Evolutionary conservation across 2,797 vertebrate species (phyloP), one percentile per base, ranked within the genome.

Genomic region (Heterohyrax brucei): DNA sequence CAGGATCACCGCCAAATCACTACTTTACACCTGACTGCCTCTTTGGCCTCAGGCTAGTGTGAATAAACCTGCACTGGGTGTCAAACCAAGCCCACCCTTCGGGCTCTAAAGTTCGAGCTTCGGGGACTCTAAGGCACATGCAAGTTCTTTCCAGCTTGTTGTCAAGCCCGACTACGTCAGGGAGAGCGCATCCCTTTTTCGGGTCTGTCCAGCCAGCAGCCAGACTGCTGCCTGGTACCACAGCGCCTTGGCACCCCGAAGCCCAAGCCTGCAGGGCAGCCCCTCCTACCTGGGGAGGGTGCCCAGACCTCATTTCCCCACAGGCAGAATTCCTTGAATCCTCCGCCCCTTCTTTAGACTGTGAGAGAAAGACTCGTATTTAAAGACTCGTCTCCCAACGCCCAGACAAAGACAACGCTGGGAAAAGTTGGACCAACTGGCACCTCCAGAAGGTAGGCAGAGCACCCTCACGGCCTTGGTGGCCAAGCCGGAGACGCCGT

Each of bases 341-440:
- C 24, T 30, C 12, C 10, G 75, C 13, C 13, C 46, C 75, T 33
- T 28, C 46, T 2, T 7, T 14, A 48, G 44, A 76, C 12, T 14
- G 48, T 46, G 50, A 77, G 18, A 22, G 26, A 8, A 70, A 19
- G 22, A 16, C 64, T 53, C 10, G 28, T 77, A 56, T 53, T 59
- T 2, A 9, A 21, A 46, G 72, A 50, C 39, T 13, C 2, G 62
- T 18, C 75, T 86, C 94, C 82, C 56, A 3, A 19, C 7, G 61
- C 93, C 61, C 22, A 84, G 70, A 96, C 96, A 95, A 95, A 95
- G 95, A 48, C 72, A 19, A 21, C n/a, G 50, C 85, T 46, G 77
- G 84, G 81, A 59, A 92, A 97, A 94, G 94, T 81, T 91, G 94
- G 53, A 62, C 46, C 90, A 53, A 22, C 94, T 6, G 84, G 84